A percentile compares a stretch with the other conserved stretches of the same genome.
Conservation (phyloP, 92 coral and sea anemone genomes). For the Heteractis magnifica region DNA sequence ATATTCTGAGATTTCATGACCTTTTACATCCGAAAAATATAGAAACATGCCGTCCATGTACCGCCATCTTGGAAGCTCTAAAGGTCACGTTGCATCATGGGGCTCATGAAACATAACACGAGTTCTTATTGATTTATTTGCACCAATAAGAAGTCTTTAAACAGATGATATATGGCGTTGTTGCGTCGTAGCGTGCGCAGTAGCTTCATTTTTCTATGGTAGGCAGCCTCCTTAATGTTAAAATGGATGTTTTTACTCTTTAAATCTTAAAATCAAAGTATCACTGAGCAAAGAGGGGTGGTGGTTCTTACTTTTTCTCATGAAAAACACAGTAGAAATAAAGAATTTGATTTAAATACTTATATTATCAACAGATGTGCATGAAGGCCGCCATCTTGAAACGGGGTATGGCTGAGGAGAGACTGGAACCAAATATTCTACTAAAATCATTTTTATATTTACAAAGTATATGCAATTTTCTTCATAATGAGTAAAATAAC, state of each 20-base stretch:
- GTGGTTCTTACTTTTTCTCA: background rate
- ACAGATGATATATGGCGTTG: background rate
- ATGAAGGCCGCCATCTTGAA: constrained; percentile 30
- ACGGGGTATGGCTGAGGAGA: constrained; percentile 11
- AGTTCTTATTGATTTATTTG: no score
- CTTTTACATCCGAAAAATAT: no score
- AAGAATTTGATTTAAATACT: background rate
- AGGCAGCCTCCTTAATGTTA: no score
- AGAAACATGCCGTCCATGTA: no score
- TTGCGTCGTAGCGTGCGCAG: background rate
- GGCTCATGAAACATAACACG: no score
- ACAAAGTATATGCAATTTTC: no score
- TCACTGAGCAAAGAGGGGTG: background rate
- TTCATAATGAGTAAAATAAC: background rate
- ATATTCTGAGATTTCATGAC: no score
- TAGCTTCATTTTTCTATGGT: background rate
- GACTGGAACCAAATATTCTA: background rate
- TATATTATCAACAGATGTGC: background rate
- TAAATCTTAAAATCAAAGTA: background rate
- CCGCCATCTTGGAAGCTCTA: no score
- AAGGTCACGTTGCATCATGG: no score
- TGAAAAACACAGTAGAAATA: background rate
- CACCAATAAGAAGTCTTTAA: background rate
- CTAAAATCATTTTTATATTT: background rate
- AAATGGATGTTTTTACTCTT: background rate